Evolutionary conservation across 2,888 invertebrate genomes (phyloP), one percentile per base, ranked within the genome.

Genomic region (Orthosia gothica): DNA sequence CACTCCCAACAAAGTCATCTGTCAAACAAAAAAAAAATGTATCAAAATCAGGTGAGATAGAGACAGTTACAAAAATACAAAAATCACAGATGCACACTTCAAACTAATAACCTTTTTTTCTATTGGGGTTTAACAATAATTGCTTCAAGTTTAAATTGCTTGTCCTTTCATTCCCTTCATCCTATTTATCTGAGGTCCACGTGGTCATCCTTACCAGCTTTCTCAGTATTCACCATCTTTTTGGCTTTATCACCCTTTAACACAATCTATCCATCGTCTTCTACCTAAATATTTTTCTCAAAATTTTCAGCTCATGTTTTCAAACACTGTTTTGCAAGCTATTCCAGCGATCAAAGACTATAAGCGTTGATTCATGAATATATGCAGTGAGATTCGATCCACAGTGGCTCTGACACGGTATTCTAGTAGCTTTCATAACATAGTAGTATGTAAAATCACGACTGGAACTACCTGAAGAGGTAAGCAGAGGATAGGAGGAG

Each of bases 351-450:
- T 71, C 79, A 79, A 71, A 71, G 76, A 49, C 72, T 79, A 63
- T 76, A 76, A 71, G 72, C 79, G 77, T 15, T 62, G 62, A 72
- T 76, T 76, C 79, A 76, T 79, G 76, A 79, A 79, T 76, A 71
- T 76, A 76, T 76, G 57, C 79, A 76, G 72, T 58, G n/a, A 9
- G 3, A 52, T 76, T 63, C 79, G 57, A 63, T 71, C 58, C 62
- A 32, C 55, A 57, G 26, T 26, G 26, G 26, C 50, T 62, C 50
- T 61, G 26, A 79, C 55, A 50, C 18, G 26, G 13, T 75, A 50
- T 55, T 55, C 78, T 50, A 61, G 61, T 69, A n/a, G 23, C 61
- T 26, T 26, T 18, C 61, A 45, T 78, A 45, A 40, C 16, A 23
- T n/a, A 62, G 11, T 16, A 20, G 58, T 47, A 11, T 2, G 1